Evolutionary conservation across 1,140 invertebrate species (phyloP).

Genomic region (Sweltsa coloradensis): DNA sequence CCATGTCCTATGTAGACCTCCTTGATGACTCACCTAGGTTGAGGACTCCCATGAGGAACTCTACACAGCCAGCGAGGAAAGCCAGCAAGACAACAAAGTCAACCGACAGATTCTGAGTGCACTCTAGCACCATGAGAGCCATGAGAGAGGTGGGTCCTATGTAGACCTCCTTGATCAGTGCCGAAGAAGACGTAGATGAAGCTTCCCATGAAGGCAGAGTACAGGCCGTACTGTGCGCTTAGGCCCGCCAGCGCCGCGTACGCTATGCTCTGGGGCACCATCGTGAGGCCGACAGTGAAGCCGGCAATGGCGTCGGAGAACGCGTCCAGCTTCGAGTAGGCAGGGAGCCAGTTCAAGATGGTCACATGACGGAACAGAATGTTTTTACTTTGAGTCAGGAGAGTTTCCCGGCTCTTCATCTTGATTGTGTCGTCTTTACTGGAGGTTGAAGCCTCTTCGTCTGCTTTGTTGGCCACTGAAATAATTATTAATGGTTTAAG

Average conservation of each 20-base stretch:
- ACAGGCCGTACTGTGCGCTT: conserved; percentile 58
- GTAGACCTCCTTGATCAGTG: conserved; percentile 79
- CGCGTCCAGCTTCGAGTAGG: conserved; percentile 42
- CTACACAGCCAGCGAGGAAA: conserved; percentile 62
- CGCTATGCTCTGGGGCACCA: conserved; percentile 75
- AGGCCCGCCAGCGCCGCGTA: conserved; percentile 66
- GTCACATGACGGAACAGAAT: conserved; percentile 20
- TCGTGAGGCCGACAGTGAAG: conserved; percentile 62
- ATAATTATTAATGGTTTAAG: no score
- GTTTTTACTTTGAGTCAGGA: neutral
- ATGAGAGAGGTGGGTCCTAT: conserved; percentile 82
- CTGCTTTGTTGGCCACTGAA: neutral
- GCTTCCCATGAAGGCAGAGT: conserved; percentile 56
- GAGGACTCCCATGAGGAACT: conserved; percentile 64
- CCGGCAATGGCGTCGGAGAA: conserved; percentile 59
- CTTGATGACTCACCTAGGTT: conserved; percentile 56
- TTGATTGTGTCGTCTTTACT: no score
- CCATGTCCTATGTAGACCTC: no score
- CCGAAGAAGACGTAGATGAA: conserved; percentile 83
- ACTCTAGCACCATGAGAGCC: conserved; percentile 64
- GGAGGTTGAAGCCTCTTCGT: neutral
- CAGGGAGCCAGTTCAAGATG: conserved; percentile 46
- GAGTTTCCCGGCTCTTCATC: neutral
- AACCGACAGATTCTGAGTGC: conserved; percentile 50
- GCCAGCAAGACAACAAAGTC: conserved; percentile 68